phyloP scores from a whole-genome alignment of 2,113 vertebrate genomes.

The Glareola pratincola region DNA sequence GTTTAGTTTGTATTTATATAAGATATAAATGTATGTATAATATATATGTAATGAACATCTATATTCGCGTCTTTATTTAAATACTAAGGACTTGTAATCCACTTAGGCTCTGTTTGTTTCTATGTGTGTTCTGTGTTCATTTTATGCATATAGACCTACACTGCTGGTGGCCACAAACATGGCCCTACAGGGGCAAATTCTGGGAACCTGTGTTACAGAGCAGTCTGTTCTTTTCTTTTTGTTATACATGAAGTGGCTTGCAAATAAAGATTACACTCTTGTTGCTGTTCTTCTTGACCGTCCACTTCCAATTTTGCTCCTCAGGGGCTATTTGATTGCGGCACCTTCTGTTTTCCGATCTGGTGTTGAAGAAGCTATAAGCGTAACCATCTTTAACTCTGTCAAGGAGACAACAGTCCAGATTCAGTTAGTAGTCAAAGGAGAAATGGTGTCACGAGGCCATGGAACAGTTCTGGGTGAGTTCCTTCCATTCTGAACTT shows the following conservation, averaged over 20 bases:
- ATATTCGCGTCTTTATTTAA: background rate
- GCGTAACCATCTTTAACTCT: slow-evolving; percentile 88
- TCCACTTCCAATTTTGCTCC: background rate
- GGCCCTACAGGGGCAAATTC: background rate
- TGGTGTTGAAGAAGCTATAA: slow-evolving; percentile 86
- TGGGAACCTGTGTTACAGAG: background rate
- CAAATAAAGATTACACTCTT: background rate
- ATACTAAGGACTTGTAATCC: background rate
- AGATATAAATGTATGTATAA: background rate
- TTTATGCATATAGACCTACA: background rate
- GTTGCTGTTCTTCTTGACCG: background rate
- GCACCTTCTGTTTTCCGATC: slow-evolving; percentile 88
- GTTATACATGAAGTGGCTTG: background rate
- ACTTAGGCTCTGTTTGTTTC: background rate
- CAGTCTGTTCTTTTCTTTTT: background rate
- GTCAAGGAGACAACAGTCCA: slow-evolving; percentile 83
- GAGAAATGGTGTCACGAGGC: slow-evolving; percentile 79
- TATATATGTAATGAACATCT: background rate
- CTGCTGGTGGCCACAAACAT: background rate
- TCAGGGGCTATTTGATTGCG: slow-evolving; percentile 87
- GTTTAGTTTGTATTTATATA: background rate
- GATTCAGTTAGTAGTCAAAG: slow-evolving; percentile 86
- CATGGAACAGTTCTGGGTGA: slow-evolving; percentile 83
- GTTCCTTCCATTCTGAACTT: background rate
- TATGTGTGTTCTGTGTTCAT: background rate